Evolutionary conservation across 2,113 vertebrate genomes (phyloP).

Genomic region (Muntiacus muntjak): DNA sequence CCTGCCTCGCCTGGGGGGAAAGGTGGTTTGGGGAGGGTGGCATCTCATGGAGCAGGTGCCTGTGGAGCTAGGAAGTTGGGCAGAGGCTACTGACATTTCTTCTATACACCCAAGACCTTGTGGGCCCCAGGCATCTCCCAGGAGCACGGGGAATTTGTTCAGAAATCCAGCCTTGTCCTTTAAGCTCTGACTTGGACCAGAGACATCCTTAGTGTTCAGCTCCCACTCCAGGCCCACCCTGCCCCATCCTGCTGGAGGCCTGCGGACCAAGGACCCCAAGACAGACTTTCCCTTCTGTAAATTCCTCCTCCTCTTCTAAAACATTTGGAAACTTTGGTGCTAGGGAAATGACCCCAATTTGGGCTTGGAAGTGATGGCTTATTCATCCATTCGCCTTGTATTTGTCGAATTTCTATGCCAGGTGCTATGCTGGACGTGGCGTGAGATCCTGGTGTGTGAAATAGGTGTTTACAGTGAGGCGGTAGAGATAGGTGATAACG

Average conservation of each 20-base stretch:
- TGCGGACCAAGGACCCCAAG: background rate
- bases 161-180: background rate
- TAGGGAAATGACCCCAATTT: background rate
- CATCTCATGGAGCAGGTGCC: too few species aligned
- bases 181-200: background rate
- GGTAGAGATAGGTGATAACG: background rate
- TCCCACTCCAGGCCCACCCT: background rate
- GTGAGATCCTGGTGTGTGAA: background rate
- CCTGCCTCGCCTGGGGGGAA: background rate
- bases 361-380: background rate
- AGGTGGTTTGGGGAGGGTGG: background rate
- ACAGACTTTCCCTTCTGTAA: background rate
- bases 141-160: background rate
- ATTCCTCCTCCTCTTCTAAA: background rate
- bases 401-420: background rate
- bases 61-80: background rate
- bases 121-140: background rate
- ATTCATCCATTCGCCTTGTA: background rate
- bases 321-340: background rate
- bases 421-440: background rate
- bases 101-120: background rate
- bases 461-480: background rate
- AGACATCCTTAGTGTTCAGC: background rate
- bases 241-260: background rate
- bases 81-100: background rate